Base-by-base conservation (phyloP, 2,113 vertebrate genomes). In the Perccottus glenii region DNA sequence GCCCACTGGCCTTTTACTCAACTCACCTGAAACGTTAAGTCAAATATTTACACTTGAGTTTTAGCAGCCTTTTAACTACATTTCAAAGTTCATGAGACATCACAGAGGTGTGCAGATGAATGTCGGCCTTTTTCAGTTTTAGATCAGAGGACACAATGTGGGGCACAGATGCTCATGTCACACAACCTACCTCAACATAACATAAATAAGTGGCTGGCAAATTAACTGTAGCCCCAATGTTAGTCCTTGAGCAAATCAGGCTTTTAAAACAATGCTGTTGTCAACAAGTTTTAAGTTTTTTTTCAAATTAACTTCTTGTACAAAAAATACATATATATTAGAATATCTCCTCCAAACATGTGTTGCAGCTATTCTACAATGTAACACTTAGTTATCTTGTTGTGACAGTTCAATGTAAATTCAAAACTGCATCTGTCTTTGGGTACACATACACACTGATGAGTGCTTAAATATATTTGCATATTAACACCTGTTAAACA, bases 51-150 rank as follows among this genome's bases (percentile, higher is more conserved):
- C 66, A 19, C 45, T n/a, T 51, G 32, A 35, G 45, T 56, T 58
- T 77, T 51, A 58, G 47, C 53, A 38, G 49, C 35, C 52, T 44
- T 67, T 63, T 64, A 64, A 58, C 58, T 75, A 49, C 76, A 84
- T 82, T 86, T 85, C 70, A 83, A 79, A 79, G 73, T 76, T 82
- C 66, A 65, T 68, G 76, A 83, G 73, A 83, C 72, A 70, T 85
- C 69, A 81, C 73, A 83, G 71, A 35, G 49, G 49, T 47, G 49
- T 61, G 76, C 75, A 53, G 74, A 78, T 61, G 15, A 65, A 40
- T 53, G 60, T 48, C 68, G 59, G 51, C 46, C 64, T 55, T 72
- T 61, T 33, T 47, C 16, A 50, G 51, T 5, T 15, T 42, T 42
- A 53, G 32, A 32, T 77, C 38, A 55, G 10, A 53, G 3, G 15